Evolutionary conservation across 2,113 vertebrate species (phyloP).

Genomic region (Antigone vipio): DNA sequence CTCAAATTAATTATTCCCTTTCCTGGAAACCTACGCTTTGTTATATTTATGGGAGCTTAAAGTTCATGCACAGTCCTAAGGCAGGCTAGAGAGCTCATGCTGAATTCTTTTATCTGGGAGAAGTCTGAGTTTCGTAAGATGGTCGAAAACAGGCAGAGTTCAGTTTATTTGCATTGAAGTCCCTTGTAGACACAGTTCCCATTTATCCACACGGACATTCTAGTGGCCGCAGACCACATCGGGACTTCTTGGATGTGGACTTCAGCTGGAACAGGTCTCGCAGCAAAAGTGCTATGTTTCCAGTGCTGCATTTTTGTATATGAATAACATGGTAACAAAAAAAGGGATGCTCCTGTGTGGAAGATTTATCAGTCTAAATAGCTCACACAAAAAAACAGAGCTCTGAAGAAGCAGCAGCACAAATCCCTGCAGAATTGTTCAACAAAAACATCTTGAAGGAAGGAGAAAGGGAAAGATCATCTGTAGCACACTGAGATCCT

Average conservation of each 20-base stretch:
- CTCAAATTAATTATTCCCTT: conserved; percentile 4
- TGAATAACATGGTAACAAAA: not conserved
- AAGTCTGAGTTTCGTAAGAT: not conserved
- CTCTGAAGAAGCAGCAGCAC: not conserved
- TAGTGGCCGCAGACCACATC: not conserved
- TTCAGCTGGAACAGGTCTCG: not conserved
- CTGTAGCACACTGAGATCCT: not conserved
- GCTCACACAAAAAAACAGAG: not conserved
- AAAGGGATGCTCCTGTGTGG: not conserved
- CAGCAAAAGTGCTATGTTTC: not conserved
- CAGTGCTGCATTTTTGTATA: not conserved
- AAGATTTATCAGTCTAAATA: not conserved
- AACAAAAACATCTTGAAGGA: not conserved
- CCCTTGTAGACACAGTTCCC: not conserved
- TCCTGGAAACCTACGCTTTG: not conserved
- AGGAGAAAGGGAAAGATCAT: not conserved
- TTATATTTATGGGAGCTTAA: not conserved
- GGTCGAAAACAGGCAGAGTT: not conserved
- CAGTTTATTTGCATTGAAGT: not conserved
- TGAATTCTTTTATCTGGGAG: not conserved
- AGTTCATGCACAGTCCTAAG: not conserved
- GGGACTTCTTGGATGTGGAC: not conserved
- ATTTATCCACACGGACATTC: not conserved
- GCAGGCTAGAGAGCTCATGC: not conserved
- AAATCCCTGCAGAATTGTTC: not conserved